Evolutionary conservation across 2,888 invertebrate species (phyloP).

Genomic region (Sycophila texana): DNA sequence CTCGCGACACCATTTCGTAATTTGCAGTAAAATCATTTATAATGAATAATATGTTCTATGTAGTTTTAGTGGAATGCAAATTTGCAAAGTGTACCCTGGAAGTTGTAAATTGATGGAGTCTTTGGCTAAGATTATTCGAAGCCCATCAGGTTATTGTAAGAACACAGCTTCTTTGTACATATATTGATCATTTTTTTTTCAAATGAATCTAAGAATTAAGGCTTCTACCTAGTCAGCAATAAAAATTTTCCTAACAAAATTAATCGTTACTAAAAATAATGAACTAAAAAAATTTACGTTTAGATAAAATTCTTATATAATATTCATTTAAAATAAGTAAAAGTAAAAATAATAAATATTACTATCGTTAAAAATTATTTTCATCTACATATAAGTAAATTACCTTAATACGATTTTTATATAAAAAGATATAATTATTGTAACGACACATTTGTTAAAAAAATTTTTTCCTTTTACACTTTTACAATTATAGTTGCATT

Average conservation of each 20-base stretch:
- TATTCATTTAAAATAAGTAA: slow-evolving; percentile 32
- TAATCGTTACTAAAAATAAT: slow-evolving; percentile 47
- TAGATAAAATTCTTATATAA: slow-evolving; percentile 6
- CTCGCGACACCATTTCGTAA: slow-evolving; percentile 47
- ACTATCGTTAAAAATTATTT: slow-evolving; percentile 36
- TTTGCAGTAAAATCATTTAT: slow-evolving; percentile 52
- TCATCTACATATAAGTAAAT: slow-evolving; percentile 31
- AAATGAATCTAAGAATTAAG: slow-evolving; percentile 55
- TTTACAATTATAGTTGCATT: slow-evolving; percentile 37
- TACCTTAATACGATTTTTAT: slow-evolving; percentile 36
- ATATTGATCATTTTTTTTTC: slow-evolving; percentile 53
- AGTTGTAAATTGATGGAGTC: slow-evolving; percentile 52
- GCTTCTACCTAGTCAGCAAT: slow-evolving; percentile 55
- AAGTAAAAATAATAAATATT: slow-evolving; percentile 23
- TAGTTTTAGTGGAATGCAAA: slow-evolving; percentile 58
- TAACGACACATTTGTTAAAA: slow-evolving; percentile 55
- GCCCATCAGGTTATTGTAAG: slow-evolving; percentile 58
- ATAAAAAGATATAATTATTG: slow-evolving; percentile 52
- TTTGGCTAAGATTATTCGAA: slow-evolving; percentile 57
- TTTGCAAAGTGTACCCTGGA: slow-evolving; percentile 53
- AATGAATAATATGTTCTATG: slow-evolving; percentile 37
- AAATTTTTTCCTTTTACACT: slow-evolving; percentile 34
- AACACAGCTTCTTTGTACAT: slow-evolving; percentile 60
- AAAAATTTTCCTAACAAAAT: slow-evolving; percentile 55
- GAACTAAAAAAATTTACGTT: slow-evolving; percentile 18